These are phyloP conservation scores for Leptopilina boulardi DNA, from an alignment of 1,140 invertebrate genomes.

Conservation along the genomic window DNA sequence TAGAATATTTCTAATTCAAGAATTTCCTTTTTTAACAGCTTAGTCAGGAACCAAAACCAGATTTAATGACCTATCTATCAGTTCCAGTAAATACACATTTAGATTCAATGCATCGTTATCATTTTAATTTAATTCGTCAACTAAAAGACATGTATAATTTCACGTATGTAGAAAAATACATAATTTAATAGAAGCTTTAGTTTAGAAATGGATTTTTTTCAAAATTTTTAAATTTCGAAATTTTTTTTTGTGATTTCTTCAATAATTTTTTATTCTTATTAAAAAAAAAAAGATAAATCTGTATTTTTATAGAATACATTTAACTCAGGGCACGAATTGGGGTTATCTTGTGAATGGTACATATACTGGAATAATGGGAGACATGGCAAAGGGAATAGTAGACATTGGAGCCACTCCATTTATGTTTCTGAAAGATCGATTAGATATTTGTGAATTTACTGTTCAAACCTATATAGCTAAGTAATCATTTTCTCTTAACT, in stretches of 20 bases:
- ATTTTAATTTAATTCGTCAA: slow-evolving; percentile 77
- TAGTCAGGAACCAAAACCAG: slow-evolving; percentile 53
- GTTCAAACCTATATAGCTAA: slow-evolving; percentile 78
- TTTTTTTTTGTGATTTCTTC: neutral
- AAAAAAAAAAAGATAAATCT: too few relatives aligned
- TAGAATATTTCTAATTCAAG: neutral
- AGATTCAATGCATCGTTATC: slow-evolving; percentile 80
- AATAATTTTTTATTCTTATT: too few relatives aligned
- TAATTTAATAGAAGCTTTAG: too few relatives aligned
- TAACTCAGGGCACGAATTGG: slow-evolving; percentile 78
- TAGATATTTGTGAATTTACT: slow-evolving; percentile 78
- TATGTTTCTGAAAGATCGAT: slow-evolving; percentile 78
- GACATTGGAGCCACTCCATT: slow-evolving; percentile 80
- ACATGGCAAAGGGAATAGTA: slow-evolving; percentile 76
- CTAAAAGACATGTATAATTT: slow-evolving; percentile 81
- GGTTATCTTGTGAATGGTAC: slow-evolving; percentile 80
- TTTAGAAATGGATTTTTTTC: slow-evolving; percentile 8
- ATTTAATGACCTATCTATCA: slow-evolving; percentile 77
- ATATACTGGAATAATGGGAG: slow-evolving; percentile 82
- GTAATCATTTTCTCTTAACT: too few relatives aligned
- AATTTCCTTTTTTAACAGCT: slow-evolving; percentile 26
- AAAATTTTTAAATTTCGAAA: neutral
- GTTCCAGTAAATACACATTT: slow-evolving; percentile 74
- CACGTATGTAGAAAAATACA: slow-evolving; percentile 70
- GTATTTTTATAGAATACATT: slow-evolving; percentile 71